Conservation (phyloP, 2,797 vertebrate genomes). For the Fistularia commersonii region DNA sequence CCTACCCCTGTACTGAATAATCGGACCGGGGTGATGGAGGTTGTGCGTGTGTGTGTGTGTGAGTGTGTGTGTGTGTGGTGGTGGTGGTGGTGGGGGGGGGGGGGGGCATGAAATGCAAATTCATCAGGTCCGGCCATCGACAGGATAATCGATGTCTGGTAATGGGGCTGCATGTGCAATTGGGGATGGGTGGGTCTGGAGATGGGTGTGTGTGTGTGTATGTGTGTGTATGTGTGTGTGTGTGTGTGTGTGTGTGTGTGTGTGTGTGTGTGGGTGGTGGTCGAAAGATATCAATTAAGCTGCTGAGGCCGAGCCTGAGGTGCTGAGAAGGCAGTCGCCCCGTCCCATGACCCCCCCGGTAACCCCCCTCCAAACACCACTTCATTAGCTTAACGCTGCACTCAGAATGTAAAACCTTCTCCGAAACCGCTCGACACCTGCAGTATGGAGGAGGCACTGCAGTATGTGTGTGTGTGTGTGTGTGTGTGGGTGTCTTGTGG, state of each 20-base stretch:
- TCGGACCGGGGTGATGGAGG: no score
- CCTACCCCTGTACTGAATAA: no score
- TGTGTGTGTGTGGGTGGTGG: no score
- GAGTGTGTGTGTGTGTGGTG: no score
- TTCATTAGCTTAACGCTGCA: slow-evolving; percentile 77
- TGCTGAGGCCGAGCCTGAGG: slow-evolving; percentile 73
- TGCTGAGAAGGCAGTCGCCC: slow-evolving; percentile 83
- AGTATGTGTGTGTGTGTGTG: background rate
- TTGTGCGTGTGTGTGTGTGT: no score
- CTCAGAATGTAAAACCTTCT: slow-evolving; percentile 62
- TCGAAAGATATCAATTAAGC: slow-evolving; percentile 78
- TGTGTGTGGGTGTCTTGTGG: no score
- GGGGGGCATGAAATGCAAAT: slow-evolving; percentile 62
- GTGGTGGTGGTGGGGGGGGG: no score
- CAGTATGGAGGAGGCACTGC: background rate
- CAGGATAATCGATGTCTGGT: slow-evolving; percentile 79
- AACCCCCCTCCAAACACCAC: slow-evolving; percentile 73
- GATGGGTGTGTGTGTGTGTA: no score
- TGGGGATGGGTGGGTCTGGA: slow-evolving; percentile 57
- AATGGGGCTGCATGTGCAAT: slow-evolving; percentile 79
- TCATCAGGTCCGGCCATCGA: slow-evolving; percentile 64
- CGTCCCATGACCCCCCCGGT: no score
- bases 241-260: no score
- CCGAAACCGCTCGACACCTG: background rate
- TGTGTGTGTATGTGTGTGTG: no score